These are phyloP conservation scores for Lepidochrysops patricia DNA, from an alignment of 2,888 invertebrate species.

Conservation along the genomic window DNA sequence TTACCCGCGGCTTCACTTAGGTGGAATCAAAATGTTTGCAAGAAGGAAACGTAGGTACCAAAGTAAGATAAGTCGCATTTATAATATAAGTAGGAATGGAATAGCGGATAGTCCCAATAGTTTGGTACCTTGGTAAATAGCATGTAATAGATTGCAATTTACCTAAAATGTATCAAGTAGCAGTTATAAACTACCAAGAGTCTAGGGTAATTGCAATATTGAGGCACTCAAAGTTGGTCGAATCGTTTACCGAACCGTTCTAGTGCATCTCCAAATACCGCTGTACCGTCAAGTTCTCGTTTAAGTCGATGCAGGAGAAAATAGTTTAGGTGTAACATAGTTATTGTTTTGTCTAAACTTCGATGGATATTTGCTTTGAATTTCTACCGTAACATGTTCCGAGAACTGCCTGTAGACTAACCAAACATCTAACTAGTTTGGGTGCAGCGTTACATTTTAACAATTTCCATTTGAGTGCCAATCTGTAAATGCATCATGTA, in stretches of 20 bases:
- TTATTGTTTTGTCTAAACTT: not conserved
- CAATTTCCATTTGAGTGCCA: not conserved
- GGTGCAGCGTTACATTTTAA: not conserved
- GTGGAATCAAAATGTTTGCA: too few species aligned
- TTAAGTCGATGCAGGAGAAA: not conserved
- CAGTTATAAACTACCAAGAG: not conserved
- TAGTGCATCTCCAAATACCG: not conserved
- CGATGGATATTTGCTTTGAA: not conserved
- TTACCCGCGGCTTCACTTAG: too few species aligned
- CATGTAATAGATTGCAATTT: too few species aligned
- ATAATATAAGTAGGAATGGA: too few species aligned
- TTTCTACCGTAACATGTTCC: conserved; percentile 12
- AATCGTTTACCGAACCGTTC: not conserved
- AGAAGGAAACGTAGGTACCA: too few species aligned
- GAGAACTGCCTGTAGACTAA: not conserved
- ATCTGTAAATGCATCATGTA: too few species aligned
- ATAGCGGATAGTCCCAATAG: too few species aligned
- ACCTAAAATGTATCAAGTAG: too few species aligned
- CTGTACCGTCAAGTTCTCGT: not conserved
- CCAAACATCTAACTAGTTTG: not conserved
- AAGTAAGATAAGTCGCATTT: too few species aligned
- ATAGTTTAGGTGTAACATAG: not conserved
- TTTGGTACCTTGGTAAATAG: too few species aligned
- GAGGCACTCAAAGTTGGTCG: not conserved
- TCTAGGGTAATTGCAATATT: not conserved